Evolutionary conservation across 2,888 invertebrate genomes (phyloP).

Genomic region (Antheraea yamamai): DNA sequence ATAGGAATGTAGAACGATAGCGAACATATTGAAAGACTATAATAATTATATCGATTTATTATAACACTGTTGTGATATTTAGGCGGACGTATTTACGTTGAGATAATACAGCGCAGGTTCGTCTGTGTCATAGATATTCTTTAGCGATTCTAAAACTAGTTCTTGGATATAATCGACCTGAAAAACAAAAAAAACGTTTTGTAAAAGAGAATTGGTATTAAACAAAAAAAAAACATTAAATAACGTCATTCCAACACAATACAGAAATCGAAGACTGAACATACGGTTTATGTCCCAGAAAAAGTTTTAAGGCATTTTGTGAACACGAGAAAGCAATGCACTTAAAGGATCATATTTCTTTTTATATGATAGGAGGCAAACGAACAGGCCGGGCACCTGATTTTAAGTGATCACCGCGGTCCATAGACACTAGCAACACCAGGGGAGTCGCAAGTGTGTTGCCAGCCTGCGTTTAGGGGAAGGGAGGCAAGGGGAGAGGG

Average conservation of each 20-base stretch:
- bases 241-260: background rate
- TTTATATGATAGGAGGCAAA: background rate
- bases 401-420: too few relatives aligned
- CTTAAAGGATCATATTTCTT: background rate
- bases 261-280: background rate
- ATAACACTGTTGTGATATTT: conserved; percentile 12
- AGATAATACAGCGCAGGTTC: conserved; percentile 77
- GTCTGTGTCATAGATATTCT: conserved; percentile 73
- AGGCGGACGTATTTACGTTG: conserved; percentile 44
- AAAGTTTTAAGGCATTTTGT: background rate
- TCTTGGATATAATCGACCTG: conserved; percentile 91
- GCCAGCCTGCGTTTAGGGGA: too few relatives aligned
- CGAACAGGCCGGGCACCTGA: too few relatives aligned
- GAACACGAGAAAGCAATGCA: background rate
- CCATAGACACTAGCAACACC: too few relatives aligned
- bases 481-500: too few relatives aligned
- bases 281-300: background rate
- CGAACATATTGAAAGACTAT: conserved; percentile 1
- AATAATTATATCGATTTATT: conserved; percentile 17
- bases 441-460: too few relatives aligned
- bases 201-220: background rate
- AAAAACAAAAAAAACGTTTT: conserved; percentile 33
- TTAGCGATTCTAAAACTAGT: conserved; percentile 83
- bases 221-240: conserved; percentile 1
- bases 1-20: background rate